These are phyloP conservation scores for Temnothorax unifasciatus DNA, from an alignment of 2,888 invertebrate genomes.

Conservation along the genomic window DNA sequence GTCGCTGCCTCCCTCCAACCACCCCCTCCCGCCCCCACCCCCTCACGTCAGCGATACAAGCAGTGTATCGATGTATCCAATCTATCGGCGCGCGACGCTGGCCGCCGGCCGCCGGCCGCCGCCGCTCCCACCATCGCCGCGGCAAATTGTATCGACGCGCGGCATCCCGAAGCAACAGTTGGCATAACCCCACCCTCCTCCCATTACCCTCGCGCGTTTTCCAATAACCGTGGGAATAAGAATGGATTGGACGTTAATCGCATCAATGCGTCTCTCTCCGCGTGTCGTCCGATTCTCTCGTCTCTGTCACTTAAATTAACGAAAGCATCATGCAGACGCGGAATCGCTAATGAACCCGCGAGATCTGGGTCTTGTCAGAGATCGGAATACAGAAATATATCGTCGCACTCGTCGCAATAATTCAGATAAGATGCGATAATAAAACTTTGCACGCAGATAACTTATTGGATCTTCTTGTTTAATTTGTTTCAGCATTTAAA, in stretches of 20 bases:
- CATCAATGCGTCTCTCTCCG: neutral
- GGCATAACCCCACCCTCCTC: constrained; percentile 4
- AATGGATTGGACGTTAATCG: neutral
- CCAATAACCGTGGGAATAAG: neutral
- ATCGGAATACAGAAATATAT: neutral
- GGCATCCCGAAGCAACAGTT: constrained; percentile 55
- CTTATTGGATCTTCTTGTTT: neutral
- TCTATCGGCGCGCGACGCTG: constrained; percentile 73
- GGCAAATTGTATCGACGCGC: constrained; percentile 72
- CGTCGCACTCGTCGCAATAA: neutral
- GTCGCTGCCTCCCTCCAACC: constrained; percentile 25
- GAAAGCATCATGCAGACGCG: neutral
- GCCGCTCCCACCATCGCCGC: constrained; percentile 30
- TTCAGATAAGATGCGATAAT: neutral
- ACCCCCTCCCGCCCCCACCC: neutral
- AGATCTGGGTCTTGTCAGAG: neutral
- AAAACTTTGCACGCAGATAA: neutral
- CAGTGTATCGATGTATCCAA: constrained; percentile 79
- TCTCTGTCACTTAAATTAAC: neutral
- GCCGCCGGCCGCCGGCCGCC: constrained; percentile 59
- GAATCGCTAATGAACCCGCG: neutral
- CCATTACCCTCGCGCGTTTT: neutral
- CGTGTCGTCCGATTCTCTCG: no score
- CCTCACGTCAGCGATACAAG: constrained; percentile 27
- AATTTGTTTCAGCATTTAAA: neutral